phyloP scores from a whole-genome alignment of 2,888 invertebrate genomes.

The Orgyia antiqua region DNA sequence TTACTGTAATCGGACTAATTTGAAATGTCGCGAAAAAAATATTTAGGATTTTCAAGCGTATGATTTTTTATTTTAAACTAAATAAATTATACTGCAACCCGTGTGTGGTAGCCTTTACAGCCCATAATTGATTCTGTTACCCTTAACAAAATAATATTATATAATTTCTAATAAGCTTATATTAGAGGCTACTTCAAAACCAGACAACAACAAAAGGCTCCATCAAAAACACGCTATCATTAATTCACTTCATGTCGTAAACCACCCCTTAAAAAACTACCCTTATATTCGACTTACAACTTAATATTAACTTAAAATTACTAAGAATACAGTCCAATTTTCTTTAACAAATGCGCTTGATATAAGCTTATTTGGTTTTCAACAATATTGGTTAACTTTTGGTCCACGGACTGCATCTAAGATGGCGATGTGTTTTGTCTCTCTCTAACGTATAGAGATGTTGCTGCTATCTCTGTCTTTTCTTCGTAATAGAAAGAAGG shows the following conservation, averaged over 20 bases:
- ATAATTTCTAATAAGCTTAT: constrained; percentile 47
- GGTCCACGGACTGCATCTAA: constrained; percentile 74
- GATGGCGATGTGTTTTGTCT: constrained; percentile 62
- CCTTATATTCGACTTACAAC: constrained; percentile 50
- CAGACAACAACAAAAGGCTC: constrained; percentile 43
- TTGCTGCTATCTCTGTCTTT: constrained; percentile 47
- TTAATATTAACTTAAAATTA: constrained; percentile 34
- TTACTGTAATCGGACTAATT: too few relatives aligned
- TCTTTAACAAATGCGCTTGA: constrained; percentile 32
- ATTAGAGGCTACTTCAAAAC: constrained; percentile 50
- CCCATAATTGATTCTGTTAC: constrained; percentile 3
- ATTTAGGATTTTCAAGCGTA: too few relatives aligned
- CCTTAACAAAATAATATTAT: constrained; percentile 31
- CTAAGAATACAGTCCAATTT: constrained; percentile 46
- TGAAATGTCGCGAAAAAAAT: too few relatives aligned
- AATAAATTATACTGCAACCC: too few relatives aligned
- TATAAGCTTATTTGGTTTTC: constrained; percentile 40
- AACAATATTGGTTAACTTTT: constrained; percentile 69
- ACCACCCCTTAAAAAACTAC: constrained; percentile 59
- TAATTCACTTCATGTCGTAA: constrained; percentile 38
- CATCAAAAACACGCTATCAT: constrained; percentile 54
- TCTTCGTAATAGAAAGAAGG: constrained; percentile 66
- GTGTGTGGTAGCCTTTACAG: too few relatives aligned
- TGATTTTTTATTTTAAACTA: too few relatives aligned
- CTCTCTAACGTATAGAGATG: constrained; percentile 20